These are phyloP conservation scores for Pocillopora verrucosa DNA, from an alignment of 64 coral and sea anemone genomes.

Conservation along the genomic window DNA sequence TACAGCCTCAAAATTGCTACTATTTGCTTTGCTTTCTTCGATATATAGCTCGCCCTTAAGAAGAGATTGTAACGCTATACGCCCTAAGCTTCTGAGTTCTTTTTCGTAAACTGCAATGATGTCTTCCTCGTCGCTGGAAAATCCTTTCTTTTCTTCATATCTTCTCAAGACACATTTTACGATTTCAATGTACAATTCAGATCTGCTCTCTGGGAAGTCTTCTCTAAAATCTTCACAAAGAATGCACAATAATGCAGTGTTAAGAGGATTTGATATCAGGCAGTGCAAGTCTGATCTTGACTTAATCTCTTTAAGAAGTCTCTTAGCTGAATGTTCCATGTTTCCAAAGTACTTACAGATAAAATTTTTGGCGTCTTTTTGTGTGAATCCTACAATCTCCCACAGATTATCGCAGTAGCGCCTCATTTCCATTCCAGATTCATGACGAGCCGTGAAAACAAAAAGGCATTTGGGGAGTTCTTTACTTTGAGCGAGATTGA, in stretches of 20 bases:
- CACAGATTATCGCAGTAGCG: conserved; percentile 8
- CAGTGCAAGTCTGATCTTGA: not conserved
- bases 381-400: not conserved
- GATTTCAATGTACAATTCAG: not conserved
- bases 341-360: not conserved
- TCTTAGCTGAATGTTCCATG: not conserved
- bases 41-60: not conserved
- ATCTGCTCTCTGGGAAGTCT: not conserved
- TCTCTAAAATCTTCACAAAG: conserved; percentile 14
- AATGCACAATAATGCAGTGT: conserved; percentile 5
- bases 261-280: conserved; percentile 1
- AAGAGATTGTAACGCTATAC: not conserved
- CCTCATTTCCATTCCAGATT: not conserved
- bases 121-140: not conserved
- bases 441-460: conserved; percentile 17
- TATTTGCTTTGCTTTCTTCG: not conserved
- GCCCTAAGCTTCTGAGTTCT: not conserved
- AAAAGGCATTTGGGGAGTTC: not conserved
- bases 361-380: not conserved
- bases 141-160: conserved; percentile 7
- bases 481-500: not conserved
- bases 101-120: not conserved
- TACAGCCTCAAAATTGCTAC: not conserved
- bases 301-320: not conserved
- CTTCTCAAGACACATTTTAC: conserved; percentile 8